phyloP scores from a whole-genome alignment of 2,797 vertebrate species.

The Eidolon dupreanum region DNA sequence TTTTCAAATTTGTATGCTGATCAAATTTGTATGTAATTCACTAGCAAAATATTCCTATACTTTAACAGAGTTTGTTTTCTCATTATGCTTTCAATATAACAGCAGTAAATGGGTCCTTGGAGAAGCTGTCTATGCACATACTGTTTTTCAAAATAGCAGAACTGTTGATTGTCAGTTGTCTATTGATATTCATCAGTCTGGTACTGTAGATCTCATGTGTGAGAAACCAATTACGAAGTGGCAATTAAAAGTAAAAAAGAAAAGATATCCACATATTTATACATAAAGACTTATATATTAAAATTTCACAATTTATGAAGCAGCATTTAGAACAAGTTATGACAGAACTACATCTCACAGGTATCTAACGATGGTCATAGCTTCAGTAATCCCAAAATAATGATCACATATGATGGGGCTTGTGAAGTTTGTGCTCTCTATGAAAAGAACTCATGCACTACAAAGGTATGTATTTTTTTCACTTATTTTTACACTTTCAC shows the following conservation, averaged over 20 bases:
- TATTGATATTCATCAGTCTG: slow-evolving; percentile 77
- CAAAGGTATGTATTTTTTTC: slow-evolving; percentile 86
- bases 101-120: slow-evolving; percentile 87
- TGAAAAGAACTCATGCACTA: slow-evolving; percentile 85
- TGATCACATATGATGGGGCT: slow-evolving; percentile 90
- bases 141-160: slow-evolving; percentile 87
- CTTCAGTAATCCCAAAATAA: slow-evolving; percentile 93
- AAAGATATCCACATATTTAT: neutral
- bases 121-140: slow-evolving; percentile 84
- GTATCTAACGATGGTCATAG: slow-evolving; percentile 94
- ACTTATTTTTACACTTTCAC: neutral
- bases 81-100: slow-evolving; percentile 85
- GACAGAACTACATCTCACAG: slow-evolving; percentile 82
- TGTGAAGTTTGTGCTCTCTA: slow-evolving; percentile 91
- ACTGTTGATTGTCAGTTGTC: slow-evolving; percentile 91
- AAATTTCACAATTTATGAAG: neutral
- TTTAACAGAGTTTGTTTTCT: slow-evolving; percentile 34
- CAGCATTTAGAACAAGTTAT: neutral
- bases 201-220: slow-evolving; percentile 71
- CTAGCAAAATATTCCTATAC: neutral
- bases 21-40: neutral
- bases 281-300: neutral
- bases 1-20: neutral
- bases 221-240: slow-evolving; percentile 88
- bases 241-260: slow-evolving; percentile 92